Conservation (phyloP, 2,888 invertebrate species). For the Acronicta aceris region DNA sequence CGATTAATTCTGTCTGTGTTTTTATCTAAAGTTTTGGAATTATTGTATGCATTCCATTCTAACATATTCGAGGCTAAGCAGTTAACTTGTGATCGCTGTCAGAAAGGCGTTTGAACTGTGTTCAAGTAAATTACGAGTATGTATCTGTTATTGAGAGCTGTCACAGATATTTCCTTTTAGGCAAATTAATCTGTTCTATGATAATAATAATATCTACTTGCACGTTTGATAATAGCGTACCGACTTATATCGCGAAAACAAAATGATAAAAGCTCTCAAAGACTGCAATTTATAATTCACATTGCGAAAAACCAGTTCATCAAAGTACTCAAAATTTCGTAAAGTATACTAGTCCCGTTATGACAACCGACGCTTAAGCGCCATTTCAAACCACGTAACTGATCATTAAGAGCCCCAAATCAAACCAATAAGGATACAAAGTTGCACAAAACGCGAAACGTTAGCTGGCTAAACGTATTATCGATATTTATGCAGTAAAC, state of each 20-base stretch:
- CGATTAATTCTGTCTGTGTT: neutral
- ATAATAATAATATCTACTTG: too few species aligned
- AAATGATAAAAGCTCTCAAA: slow-evolving; percentile 9
- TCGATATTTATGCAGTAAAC: slow-evolving; percentile 55
- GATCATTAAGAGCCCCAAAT: slow-evolving; percentile 39
- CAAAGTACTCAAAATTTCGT: slow-evolving; percentile 2
- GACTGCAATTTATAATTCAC: slow-evolving; percentile 5
- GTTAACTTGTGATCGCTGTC: too few species aligned
- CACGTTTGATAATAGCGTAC: too few species aligned
- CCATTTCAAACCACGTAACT: slow-evolving; percentile 31
- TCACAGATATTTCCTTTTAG: too few species aligned
- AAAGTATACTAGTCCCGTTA: slow-evolving; percentile 19
- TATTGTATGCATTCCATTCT: too few species aligned
- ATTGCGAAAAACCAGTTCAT: slow-evolving; percentile 10
- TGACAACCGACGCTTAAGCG: slow-evolving; percentile 24
- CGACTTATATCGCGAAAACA: too few species aligned
- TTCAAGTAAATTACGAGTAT: too few species aligned
- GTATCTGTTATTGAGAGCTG: too few species aligned
- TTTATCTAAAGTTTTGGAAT: neutral
- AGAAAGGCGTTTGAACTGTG: too few species aligned
- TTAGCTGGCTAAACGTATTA: slow-evolving; percentile 45
- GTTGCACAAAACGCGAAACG: slow-evolving; percentile 52
- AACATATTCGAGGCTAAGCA: neutral
- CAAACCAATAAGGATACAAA: slow-evolving; percentile 30
- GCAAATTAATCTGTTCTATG: too few species aligned